Evolutionary conservation across 2,888 invertebrate species (phyloP).

Genomic region (Calameuta filiformis): DNA sequence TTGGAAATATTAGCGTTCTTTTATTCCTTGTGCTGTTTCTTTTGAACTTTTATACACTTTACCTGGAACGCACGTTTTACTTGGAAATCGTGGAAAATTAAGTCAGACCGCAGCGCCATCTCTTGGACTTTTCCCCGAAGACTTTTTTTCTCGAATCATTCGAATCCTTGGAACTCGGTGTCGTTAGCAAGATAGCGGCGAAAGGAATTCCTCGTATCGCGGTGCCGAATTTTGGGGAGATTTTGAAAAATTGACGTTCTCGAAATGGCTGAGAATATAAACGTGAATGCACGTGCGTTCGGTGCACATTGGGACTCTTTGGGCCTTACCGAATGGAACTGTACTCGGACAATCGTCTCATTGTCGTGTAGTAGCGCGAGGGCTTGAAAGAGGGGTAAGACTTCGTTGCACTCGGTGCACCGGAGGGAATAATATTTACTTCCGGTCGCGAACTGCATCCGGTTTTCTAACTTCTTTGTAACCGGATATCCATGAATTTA

Average conservation of each 20-base stretch:
- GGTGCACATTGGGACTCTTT: not conserved
- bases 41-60: not conserved
- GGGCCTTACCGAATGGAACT: not conserved
- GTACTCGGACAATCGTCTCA: conserved; percentile 46
- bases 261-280: not conserved
- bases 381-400: not conserved
- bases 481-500: conserved; percentile 30
- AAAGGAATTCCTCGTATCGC: not conserved
- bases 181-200: not conserved
- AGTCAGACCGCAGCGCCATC: not conserved
- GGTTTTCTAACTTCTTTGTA: conserved; percentile 35
- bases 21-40: not conserved
- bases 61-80: not conserved
- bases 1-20: not conserved
- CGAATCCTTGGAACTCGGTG: not conserved
- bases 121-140: not conserved
- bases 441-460: conserved; percentile 44
- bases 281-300: not conserved
- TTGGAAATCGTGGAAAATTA: not conserved
- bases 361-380: conserved; percentile 36
- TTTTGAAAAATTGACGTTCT: not conserved
- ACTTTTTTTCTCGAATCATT: not conserved
- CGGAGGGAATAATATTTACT: conserved; percentile 56
- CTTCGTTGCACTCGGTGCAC: conserved; percentile 1
- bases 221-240: not conserved